Evolutionary conservation across 2,113 vertebrate species (phyloP).

Genomic region (Ochotona curzoniae): DNA sequence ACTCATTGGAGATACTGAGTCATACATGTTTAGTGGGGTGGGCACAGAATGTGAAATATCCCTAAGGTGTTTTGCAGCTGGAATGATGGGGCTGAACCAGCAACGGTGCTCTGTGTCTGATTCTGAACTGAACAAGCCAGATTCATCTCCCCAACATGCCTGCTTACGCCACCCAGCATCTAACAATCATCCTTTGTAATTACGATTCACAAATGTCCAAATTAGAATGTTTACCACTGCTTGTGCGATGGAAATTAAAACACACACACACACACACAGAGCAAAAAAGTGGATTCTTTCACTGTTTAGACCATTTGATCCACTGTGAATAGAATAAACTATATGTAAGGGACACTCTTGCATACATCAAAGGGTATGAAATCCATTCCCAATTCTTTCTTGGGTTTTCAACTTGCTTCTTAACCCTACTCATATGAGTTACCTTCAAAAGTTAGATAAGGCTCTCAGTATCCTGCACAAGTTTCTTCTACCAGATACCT

Average conservation of each 20-base stretch:
- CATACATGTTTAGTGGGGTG: constrained; percentile 84
- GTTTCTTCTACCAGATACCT: constrained; percentile 55
- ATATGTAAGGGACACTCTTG: neutral
- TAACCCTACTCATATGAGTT: neutral
- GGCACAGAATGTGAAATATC: constrained; percentile 80
- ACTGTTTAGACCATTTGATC: neutral
- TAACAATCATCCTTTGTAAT: neutral
- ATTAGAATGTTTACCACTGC: constrained; percentile 20
- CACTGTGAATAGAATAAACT: neutral
- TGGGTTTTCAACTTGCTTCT: neutral
- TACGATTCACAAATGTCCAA: constrained; percentile 10
- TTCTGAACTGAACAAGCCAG: neutral
- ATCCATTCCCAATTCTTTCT: neutral
- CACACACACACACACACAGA: neutral
- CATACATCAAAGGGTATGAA: neutral
- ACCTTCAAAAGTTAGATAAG: constrained; percentile 51
- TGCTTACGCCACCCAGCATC: constrained; percentile 28
- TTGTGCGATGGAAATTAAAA: neutral
- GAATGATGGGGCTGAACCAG: neutral
- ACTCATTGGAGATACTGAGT: constrained; percentile 87
- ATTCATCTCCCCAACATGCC: neutral
- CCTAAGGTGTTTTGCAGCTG: constrained; percentile 74
- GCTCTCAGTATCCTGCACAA: neutral
- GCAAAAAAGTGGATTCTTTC: neutral
- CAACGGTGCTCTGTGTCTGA: neutral